A percentile compares a stretch with the other conserved stretches of the same genome.
phyloP scores from a whole-genome alignment of 2,797 vertebrate species.

The Rhinichthys osculus region DNA sequence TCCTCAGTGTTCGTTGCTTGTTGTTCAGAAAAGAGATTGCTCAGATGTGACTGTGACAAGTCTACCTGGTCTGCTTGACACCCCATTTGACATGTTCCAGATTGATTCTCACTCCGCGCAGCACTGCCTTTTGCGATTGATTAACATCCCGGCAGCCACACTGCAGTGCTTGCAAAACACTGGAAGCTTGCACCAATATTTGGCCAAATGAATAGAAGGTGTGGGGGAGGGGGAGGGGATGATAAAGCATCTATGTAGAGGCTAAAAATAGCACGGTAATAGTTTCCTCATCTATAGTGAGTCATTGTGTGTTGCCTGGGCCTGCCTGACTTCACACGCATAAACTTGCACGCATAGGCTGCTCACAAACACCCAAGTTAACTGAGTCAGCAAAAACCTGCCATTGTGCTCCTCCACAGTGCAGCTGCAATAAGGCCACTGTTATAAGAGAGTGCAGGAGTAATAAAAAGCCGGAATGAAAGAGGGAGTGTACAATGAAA shows the following conservation, averaged over 20 bases:
- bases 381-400: conserved; percentile 54
- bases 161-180: conserved; percentile 51
- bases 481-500: conserved; percentile 27
- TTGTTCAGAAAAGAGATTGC: conserved; percentile 34
- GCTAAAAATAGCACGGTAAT: conserved; percentile 54
- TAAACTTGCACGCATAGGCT: conserved; percentile 4
- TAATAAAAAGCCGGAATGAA: conserved; percentile 47
- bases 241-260: conserved; percentile 31
- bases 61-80: conserved; percentile 36
- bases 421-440: conserved; percentile 39
- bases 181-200: conserved; percentile 33
- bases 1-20: conserved; percentile 5
- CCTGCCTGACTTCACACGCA: conserved; percentile 47
- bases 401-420: conserved; percentile 19
- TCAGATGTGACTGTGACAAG: conserved; percentile 43
- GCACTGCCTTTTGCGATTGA: conserved; percentile 47
- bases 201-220: conserved; percentile 39
- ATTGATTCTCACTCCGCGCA: conserved; percentile 37
- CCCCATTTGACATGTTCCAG: conserved; percentile 44
- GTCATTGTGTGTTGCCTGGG: conserved; percentile 37
- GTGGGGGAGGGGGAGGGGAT: neutral
- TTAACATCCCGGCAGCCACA: conserved; percentile 42
- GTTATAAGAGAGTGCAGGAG: conserved; percentile 42
- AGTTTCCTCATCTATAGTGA: conserved; percentile 46
- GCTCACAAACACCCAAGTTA: conserved; percentile 13